A percentile compares a stretch with the other conserved stretches of the same genome.
These are phyloP conservation scores for Scomber japonicus DNA, from an alignment of 2,113 vertebrate species.

Conservation along the genomic window DNA sequence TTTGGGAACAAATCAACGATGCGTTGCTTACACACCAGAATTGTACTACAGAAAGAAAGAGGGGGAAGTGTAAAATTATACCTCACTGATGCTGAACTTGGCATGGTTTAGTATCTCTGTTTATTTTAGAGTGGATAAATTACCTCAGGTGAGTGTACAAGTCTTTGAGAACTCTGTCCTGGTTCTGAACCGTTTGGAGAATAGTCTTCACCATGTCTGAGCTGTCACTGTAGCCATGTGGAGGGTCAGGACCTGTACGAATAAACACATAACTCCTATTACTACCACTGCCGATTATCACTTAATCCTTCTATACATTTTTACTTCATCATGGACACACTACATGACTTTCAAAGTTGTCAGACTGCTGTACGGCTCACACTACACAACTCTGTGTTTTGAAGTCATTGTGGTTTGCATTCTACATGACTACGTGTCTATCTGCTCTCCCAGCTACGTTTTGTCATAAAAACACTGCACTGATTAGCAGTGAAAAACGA, in stretches of 20 bases:
- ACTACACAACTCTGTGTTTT: no score
- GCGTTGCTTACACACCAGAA: conserved; percentile 95
- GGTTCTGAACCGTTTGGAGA: conserved; percentile 95
- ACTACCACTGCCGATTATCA: background rate
- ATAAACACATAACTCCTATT: conserved; percentile 15
- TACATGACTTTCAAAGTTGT: no score
- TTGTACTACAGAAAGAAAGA: conserved; percentile 84
- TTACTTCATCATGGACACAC: no score
- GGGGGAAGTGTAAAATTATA: background rate
- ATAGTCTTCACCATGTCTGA: conserved; percentile 97
- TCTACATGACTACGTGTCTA: no score
- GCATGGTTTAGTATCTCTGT: background rate
- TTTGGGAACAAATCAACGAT: conserved; percentile 96
- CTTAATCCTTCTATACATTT: background rate
- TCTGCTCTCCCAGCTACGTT: no score
- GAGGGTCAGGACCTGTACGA: conserved; percentile 86
- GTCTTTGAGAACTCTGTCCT: conserved; percentile 96
- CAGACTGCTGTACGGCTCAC: no score
- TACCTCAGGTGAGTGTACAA: conserved; percentile 97
- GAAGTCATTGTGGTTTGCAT: no score
- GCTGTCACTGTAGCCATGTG: conserved; percentile 96
- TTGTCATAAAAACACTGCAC: no score
- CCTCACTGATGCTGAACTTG: background rate
- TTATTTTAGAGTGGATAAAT: background rate
- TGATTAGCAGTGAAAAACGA: no score